phyloP scores from a whole-genome alignment of 2,888 invertebrate species.

The Eledone cirrhosa region DNA sequence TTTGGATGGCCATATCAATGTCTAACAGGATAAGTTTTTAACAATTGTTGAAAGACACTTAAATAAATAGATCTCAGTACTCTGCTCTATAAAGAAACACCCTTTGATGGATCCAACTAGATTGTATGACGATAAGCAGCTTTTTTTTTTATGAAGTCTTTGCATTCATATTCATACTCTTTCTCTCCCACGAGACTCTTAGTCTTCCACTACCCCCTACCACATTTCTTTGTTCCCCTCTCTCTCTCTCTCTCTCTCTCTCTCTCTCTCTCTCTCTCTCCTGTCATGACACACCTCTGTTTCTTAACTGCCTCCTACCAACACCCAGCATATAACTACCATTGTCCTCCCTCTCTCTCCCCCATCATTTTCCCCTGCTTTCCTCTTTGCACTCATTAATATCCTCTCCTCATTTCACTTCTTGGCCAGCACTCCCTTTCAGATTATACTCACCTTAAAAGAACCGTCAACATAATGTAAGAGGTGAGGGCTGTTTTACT shows the following conservation, averaged over 20 bases:
- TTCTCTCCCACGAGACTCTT: too few species aligned
- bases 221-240: neutral
- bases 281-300: neutral
- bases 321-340: accelerated
- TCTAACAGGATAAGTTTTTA: too few species aligned
- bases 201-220: neutral
- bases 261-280: neutral
- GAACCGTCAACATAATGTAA: too few species aligned
- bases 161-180: too few species aligned
- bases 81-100: too few species aligned
- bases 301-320: accelerated
- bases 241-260: neutral
- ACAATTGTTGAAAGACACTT: too few species aligned
- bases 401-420: neutral
- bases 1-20: too few species aligned
- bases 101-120: too few species aligned
- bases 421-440: neutral
- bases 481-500: neutral
- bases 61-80: too few species aligned
- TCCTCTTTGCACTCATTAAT: neutral
- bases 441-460: neutral
- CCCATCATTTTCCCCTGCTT: neutral
- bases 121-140: too few species aligned
- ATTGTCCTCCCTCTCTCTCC: neutral
- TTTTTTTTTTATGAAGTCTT: too few species aligned